Evolutionary conservation across 2,888 invertebrate species (phyloP).

Genomic region (Abrostola tripartita): DNA sequence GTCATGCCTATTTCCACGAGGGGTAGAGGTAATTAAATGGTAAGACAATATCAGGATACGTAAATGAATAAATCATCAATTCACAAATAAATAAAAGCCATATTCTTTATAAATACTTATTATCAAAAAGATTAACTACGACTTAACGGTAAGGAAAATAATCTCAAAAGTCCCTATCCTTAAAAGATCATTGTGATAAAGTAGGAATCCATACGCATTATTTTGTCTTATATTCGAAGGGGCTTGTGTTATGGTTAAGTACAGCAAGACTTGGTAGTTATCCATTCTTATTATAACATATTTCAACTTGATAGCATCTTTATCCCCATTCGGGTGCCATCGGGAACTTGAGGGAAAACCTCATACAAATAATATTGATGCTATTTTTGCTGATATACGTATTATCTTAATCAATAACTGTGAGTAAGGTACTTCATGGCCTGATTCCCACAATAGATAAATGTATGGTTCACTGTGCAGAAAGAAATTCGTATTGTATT

Average conservation of each 20-base stretch:
- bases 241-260: slow-evolving; percentile 13
- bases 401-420: slow-evolving; percentile 4
- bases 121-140: not conserved
- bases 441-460: not conserved
- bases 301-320: slow-evolving; percentile 34
- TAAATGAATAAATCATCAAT: not conserved
- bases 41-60: slow-evolving; percentile 2
- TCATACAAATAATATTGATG: not conserved
- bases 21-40: too few species aligned
- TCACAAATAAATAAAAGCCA: not conserved
- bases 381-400: slow-evolving; percentile 2
- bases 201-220: slow-evolving; percentile 28
- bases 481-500: not conserved
- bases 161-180: slow-evolving; percentile 9
- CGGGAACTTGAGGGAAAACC: not conserved
- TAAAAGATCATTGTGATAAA: slow-evolving; percentile 39
- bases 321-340: slow-evolving; percentile 19
- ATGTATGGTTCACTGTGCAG: not conserved
- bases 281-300: slow-evolving; percentile 31
- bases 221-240: slow-evolving; percentile 30
- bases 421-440: not conserved
- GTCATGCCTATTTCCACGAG: too few species aligned
- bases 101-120: slow-evolving; percentile 4
- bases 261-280: slow-evolving; percentile 26
- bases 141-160: not conserved